These are phyloP conservation scores for Glyphotaelius pellucidus DNA, from an alignment of 2,888 invertebrate species.

Conservation along the genomic window DNA sequence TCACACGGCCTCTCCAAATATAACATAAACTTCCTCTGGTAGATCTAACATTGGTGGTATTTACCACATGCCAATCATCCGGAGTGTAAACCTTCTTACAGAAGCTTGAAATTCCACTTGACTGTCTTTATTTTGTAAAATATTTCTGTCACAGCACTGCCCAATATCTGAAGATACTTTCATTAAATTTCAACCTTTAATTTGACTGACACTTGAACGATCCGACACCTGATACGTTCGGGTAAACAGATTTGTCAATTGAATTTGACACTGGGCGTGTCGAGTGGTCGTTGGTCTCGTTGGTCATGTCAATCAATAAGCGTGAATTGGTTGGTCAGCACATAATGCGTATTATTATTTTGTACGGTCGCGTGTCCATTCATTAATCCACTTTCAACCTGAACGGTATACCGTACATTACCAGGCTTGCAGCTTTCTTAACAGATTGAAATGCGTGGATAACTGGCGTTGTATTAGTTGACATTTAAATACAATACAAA, in stretches of 20 bases:
- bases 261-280: background rate
- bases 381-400: background rate
- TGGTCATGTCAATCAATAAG: background rate
- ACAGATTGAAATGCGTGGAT: background rate
- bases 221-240: background rate
- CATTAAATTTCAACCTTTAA: background rate
- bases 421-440: background rate
- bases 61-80: background rate
- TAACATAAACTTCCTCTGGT: too few species aligned
- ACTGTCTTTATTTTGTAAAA: background rate
- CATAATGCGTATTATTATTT: background rate
- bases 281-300: background rate
- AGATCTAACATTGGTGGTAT: background rate
- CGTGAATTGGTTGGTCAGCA: conserved; percentile 2
- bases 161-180: background rate
- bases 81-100: background rate
- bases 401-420: background rate
- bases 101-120: background rate
- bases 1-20: too few species aligned
- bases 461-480: background rate
- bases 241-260: conserved; percentile 2
- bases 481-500: background rate
- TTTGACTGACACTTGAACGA: background rate
- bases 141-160: background rate
- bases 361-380: background rate